A percentile compares a stretch with the other conserved stretches of the same genome.
phyloP scores from a whole-genome alignment of 2,888 invertebrate genomes.

The Rotaria sp. region DNA sequence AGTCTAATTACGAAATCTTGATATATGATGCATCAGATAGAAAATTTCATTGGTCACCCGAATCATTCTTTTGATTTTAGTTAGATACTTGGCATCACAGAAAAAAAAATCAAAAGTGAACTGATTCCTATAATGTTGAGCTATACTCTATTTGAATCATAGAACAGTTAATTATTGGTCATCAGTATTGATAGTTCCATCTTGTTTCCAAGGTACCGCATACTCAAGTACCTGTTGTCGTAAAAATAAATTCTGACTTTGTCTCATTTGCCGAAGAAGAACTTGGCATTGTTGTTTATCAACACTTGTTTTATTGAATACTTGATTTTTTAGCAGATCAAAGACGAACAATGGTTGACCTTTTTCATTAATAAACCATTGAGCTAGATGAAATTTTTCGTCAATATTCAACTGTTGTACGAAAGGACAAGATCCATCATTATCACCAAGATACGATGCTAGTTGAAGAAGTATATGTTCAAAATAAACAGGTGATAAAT shows the following conservation, averaged over 20 bases:
- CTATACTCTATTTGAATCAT: too few species aligned
- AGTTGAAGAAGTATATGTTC: neutral
- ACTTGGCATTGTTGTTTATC: neutral
- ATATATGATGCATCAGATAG: too few species aligned
- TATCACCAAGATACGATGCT: neutral
- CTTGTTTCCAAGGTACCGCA: too few species aligned
- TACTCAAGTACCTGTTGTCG: neutral
- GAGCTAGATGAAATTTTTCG: neutral
- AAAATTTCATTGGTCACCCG: too few species aligned
- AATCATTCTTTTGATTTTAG: too few species aligned
- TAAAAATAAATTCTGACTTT: neutral
- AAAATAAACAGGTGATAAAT: neutral
- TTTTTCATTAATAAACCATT: neutral
- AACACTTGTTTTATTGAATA: neutral
- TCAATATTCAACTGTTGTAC: neutral
- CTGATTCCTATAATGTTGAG: too few species aligned
- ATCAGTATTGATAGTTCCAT: too few species aligned
- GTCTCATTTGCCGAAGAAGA: neutral
- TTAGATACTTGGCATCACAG: too few species aligned
- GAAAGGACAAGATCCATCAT: neutral
- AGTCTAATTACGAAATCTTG: too few species aligned
- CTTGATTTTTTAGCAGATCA: neutral
- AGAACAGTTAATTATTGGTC: too few species aligned
- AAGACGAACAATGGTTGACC: neutral
- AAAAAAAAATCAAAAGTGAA: too few species aligned